Percentiles rank a stretch among this genome's conserved stretches.
phyloP scores from a whole-genome alignment of 2,113 vertebrate genomes.

The Rhabdomys dilectus region DNA sequence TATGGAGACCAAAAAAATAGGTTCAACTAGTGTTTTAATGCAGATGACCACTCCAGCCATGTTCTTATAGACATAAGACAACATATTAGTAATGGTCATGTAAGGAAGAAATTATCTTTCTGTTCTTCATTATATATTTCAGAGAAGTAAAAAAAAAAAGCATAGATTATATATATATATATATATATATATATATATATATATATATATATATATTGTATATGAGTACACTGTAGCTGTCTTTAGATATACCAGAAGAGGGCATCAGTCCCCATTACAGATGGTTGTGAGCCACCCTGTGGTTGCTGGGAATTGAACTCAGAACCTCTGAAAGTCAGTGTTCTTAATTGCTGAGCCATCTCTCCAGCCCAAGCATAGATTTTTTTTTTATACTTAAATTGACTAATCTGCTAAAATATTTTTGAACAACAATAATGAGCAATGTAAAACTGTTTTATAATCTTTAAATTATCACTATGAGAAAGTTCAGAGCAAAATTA shows the following conservation, averaged over 20 bases:
- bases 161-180: too few relatives aligned
- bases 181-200: too few relatives aligned
- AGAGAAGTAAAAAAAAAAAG: not conserved
- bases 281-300: too few relatives aligned
- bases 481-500: not conserved
- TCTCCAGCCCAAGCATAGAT: too few relatives aligned
- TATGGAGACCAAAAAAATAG: not conserved
- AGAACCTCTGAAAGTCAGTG: too few relatives aligned
- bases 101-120: not conserved
- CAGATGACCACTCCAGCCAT: not conserved
- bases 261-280: too few relatives aligned
- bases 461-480: not conserved
- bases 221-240: too few relatives aligned
- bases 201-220: too few relatives aligned
- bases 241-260: too few relatives aligned
- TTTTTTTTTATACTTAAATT: not conserved
- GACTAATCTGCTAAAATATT: not conserved
- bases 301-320: too few relatives aligned
- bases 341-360: too few relatives aligned
- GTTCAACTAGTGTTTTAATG: not conserved
- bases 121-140: not conserved
- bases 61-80: not conserved
- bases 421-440: not conserved
- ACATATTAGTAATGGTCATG: not conserved
- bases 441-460: not conserved